Evolutionary conservation across 2,888 invertebrate genomes (phyloP).

Genomic region (Prosopocoilus inquinatus): DNA sequence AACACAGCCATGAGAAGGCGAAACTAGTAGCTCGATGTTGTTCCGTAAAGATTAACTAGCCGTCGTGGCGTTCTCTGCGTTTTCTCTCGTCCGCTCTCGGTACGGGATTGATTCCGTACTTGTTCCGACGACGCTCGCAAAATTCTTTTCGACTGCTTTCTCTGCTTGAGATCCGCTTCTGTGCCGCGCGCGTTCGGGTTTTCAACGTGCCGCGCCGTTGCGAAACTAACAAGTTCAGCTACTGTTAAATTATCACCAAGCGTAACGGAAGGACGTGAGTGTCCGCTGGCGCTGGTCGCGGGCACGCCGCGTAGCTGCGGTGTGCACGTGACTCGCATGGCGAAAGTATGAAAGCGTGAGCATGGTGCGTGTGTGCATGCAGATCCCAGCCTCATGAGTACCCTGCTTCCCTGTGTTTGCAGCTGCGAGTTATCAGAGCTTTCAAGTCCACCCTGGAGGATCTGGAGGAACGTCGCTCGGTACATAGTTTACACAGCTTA

Average conservation of each 20-base stretch:
- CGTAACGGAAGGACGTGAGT: conserved; percentile 26
- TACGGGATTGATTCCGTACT: not conserved
- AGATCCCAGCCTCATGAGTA: conserved; percentile 50
- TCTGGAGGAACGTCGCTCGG: conserved; percentile 97
- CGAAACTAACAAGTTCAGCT: conserved; percentile 3
- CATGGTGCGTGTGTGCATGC: conserved; percentile 41
- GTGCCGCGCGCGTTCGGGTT: not conserved
- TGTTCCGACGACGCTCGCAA: not conserved
- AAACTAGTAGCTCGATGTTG: conserved; percentile 20
- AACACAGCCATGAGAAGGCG: conserved; percentile 47
- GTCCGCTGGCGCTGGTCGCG: conserved; percentile 28
- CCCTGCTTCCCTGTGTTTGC: conserved; percentile 70
- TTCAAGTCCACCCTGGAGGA: conserved; percentile 99
- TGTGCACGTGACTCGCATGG: conserved; percentile 23
- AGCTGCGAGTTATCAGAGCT: conserved; percentile 99
- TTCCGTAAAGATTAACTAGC: conserved; percentile 10
- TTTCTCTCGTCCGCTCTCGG: not conserved
- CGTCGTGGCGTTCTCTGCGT: conserved; percentile 1
- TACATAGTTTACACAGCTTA: conserved; percentile 95
- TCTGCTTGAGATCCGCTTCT: not conserved
- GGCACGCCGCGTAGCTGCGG: conserved; percentile 19
- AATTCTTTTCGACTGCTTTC: not conserved
- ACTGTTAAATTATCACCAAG: conserved; percentile 35
- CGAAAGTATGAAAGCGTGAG: conserved; percentile 27
- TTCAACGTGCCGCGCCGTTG: not conserved